Evolutionary conservation across 2,797 vertebrate species (phyloP).

Genomic region (Trichosurus vulpecula): DNA sequence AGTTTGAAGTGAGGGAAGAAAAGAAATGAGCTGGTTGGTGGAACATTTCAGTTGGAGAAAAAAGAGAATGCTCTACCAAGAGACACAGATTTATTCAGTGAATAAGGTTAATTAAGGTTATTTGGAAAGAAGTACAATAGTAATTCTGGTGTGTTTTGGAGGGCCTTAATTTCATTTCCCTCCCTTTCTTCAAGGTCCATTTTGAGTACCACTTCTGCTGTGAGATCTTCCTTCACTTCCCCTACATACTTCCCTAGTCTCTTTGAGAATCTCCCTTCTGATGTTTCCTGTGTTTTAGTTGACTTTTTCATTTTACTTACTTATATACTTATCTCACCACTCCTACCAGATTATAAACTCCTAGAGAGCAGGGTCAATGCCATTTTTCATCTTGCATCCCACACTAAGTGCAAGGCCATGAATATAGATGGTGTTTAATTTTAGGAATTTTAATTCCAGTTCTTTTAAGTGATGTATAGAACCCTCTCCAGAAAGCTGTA

Average conservation of each 20-base stretch:
- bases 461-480: background rate
- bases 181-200: constrained; percentile 1
- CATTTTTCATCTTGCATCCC: background rate
- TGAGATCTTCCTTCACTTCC: background rate
- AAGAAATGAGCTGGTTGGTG: background rate
- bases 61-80: constrained; percentile 1
- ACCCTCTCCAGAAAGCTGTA: background rate
- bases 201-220: background rate
- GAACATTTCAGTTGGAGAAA: constrained; percentile 41
- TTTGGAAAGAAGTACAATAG: constrained; percentile 26
- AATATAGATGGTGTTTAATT: background rate
- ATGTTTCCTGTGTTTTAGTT: background rate
- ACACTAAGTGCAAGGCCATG: background rate
- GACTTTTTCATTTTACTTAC: background rate
- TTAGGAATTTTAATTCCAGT: background rate
- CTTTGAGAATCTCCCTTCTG: background rate
- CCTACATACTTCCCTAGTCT: background rate
- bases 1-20: constrained; percentile 18
- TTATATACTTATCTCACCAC: background rate
- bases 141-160: constrained; percentile 35
- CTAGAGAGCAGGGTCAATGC: background rate
- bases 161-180: constrained; percentile 32
- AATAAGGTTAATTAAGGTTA: constrained; percentile 15
- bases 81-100: constrained; percentile 43
- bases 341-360: background rate